Evolutionary conservation across 2,888 invertebrate species (phyloP), one percentile per base, ranked within the genome.

Genomic region (Microplitis deprimator): DNA sequence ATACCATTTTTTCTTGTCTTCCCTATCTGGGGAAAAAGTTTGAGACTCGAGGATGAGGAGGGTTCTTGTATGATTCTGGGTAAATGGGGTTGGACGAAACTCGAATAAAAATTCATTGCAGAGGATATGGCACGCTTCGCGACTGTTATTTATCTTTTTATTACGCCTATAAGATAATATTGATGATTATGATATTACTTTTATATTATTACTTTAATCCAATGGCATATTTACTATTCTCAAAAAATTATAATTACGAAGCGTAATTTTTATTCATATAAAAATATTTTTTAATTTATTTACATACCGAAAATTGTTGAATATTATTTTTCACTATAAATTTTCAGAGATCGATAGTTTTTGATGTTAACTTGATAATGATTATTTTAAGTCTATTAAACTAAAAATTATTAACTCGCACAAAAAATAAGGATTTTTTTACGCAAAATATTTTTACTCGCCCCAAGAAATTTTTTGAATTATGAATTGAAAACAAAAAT

Each of bases 1-100:
- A 76, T 74, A 78, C 77, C 82, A 84, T 83, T 82, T 81, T 77
- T 77, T 78, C 65, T 78, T 77, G 77, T 79, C 77, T 70, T 77
- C 39, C 81, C 77, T 81, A 81, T 79, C 82, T 80, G 77, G 59
- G 50, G 13, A 65, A 68, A 76, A 68, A 67, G 41, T 77, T 73
- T 60, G 62, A 73, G 73, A 74, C 60, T 73, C 50, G 69, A 16
- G 7, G 39, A 41, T 41, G 68, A 68, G 64, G 62, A 64, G 59
- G 60, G 41, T 72, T 69, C 59, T 62, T 1, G 60, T 77, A 67
- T 74, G 68, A 75, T 78, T 77, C 77, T 67, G 65, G 68, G 39
- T 69, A 77, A 72, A 76, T 74, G 68, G 74, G 71, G 62, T 71
- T 20, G 67, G 69, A 62, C 13, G 67, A 29, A 68, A 64, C 41